Evolutionary conservation across 2,797 vertebrate genomes (phyloP).

Genomic region (Alouatta caraya): DNA sequence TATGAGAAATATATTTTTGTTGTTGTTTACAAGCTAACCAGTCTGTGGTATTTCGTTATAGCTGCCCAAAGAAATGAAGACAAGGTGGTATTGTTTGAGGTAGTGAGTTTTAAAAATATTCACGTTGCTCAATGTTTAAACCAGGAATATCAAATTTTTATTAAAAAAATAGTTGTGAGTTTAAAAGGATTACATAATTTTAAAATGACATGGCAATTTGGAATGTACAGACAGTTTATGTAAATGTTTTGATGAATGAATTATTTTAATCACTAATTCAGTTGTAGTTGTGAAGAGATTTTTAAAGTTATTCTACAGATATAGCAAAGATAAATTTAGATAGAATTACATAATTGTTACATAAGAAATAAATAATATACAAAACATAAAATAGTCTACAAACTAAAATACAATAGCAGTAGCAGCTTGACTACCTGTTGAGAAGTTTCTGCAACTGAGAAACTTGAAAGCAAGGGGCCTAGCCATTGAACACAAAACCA

Average conservation of each 20-base stretch:
- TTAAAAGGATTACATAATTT: background rate
- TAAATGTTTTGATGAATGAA: constrained; percentile 3
- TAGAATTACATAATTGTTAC: background rate
- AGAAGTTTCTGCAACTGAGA: background rate
- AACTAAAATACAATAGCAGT: background rate
- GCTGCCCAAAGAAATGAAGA: background rate
- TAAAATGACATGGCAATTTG: background rate
- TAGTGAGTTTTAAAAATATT: background rate
- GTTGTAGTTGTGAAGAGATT: background rate
- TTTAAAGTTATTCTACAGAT: constrained; percentile 51
- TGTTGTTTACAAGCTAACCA: background rate
- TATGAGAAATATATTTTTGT: background rate
- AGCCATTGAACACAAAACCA: background rate
- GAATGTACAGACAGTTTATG: background rate
- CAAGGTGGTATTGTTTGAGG: background rate
- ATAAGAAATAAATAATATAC: background rate
- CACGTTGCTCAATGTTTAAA: background rate
- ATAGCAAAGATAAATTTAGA: constrained; percentile 30
- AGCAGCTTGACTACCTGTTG: background rate
- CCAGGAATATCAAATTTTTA: background rate
- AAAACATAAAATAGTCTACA: background rate
- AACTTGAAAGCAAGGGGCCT: background rate
- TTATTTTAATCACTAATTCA: background rate
- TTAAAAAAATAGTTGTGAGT: background rate
- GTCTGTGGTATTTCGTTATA: background rate